These are phyloP conservation scores for Oligia fasciuncula DNA, from an alignment of 2,888 invertebrate genomes.

Conservation along the genomic window DNA sequence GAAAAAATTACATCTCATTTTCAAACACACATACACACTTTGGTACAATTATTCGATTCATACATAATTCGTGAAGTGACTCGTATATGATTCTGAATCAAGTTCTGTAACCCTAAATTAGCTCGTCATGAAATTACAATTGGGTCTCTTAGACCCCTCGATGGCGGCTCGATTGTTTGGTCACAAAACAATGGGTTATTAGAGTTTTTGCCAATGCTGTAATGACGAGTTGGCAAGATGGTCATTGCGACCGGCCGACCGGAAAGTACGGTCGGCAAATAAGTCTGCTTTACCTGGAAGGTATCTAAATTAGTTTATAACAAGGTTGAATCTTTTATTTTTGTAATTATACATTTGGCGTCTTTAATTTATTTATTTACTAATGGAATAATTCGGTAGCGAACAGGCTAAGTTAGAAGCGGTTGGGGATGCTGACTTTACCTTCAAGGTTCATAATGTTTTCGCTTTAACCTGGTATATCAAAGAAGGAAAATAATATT, in stretches of 20 bases:
- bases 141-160: slow-evolving; percentile 51
- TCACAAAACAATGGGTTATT: slow-evolving; percentile 80
- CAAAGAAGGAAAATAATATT: neutral
- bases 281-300: slow-evolving; percentile 15
- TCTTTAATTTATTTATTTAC: slow-evolving; percentile 15
- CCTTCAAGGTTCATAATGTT: neutral
- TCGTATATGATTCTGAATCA: slow-evolving; percentile 32
- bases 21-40: slow-evolving; percentile 18
- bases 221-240: slow-evolving; percentile 70
- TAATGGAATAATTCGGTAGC: neutral
- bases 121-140: slow-evolving; percentile 61
- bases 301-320: slow-evolving; percentile 40
- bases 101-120: slow-evolving; percentile 63
- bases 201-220: slow-evolving; percentile 79
- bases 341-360: slow-evolving; percentile 1
- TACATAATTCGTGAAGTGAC: slow-evolving; percentile 27
- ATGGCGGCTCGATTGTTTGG: slow-evolving; percentile 60
- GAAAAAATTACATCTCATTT: slow-evolving; percentile 35
- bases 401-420: neutral
- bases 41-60: slow-evolving; percentile 28
- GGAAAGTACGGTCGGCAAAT: slow-evolving; percentile 56
- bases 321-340: slow-evolving; percentile 36
- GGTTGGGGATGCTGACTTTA: neutral
- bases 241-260: slow-evolving; percentile 61
- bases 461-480: no score